These are phyloP conservation scores for Hyalella azteca DNA, from an alignment of 2,888 invertebrate genomes.

Conservation along the genomic window DNA sequence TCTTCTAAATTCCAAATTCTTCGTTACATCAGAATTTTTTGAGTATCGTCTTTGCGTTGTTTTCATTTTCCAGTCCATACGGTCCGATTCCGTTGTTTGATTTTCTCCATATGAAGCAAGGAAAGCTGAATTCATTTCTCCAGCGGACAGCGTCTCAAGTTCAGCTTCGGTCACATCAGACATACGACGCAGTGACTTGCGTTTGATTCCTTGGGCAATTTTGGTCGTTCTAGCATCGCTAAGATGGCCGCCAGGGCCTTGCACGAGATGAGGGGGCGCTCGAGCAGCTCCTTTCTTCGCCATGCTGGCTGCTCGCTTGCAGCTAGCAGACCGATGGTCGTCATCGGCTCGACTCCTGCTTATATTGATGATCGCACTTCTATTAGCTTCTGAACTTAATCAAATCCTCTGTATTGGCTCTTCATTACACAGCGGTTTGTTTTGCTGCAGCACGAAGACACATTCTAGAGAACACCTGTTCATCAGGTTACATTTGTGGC, in stretches of 20 bases:
- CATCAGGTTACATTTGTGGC: too few species aligned
- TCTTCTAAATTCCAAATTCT: too few species aligned
- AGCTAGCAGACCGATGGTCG: slow-evolving; percentile 11
- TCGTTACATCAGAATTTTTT: too few species aligned
- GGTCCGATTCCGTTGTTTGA: not conserved
- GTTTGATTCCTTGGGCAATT: not conserved
- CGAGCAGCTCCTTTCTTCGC: not conserved
- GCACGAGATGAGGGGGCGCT: not conserved
- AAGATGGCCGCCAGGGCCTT: not conserved
- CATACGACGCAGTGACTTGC: not conserved
- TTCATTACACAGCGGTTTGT: too few species aligned
- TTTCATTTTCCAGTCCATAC: too few species aligned
- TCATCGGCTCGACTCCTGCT: not conserved
- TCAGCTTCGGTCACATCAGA: not conserved
- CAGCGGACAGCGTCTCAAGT: not conserved
- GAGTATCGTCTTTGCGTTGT: too few species aligned
- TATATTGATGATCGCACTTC: slow-evolving; percentile 2
- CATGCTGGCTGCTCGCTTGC: slow-evolving; percentile 21
- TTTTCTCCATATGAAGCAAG: not conserved
- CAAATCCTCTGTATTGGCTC: too few species aligned
- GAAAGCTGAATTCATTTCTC: too few species aligned
- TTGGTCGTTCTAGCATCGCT: not conserved
- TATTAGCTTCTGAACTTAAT: too few species aligned
- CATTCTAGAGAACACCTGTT: too few species aligned
- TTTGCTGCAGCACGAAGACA: too few species aligned